Base-by-base conservation (phyloP, 2,888 invertebrate species). In the Pyrgus malvae region DNA sequence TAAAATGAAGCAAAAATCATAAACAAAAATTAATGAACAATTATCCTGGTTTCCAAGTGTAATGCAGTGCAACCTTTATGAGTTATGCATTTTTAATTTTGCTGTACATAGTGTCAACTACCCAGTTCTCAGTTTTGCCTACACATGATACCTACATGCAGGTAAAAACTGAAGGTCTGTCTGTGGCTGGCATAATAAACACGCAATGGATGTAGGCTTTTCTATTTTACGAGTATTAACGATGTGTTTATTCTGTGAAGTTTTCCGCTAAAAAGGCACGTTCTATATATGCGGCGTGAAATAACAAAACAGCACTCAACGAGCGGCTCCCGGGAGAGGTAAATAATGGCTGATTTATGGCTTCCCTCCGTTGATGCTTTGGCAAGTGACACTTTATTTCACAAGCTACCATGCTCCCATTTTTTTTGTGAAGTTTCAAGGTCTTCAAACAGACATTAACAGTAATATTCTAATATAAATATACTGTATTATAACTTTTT, bases 281-380 rank as follows among this genome's bases (percentile, higher is more conserved):
- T 7, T 25, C 21, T 48, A 25, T 11, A 37, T 14, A 23, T n/a
- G 25, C 16, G 14, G 35, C 16, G 16, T 17, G 27, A 27, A 38
- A 48, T 27, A 37, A 48, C 38, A 48, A 48, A 16, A 38, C 38
- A 38, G 12, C 38, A 38, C 48, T 48, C 48, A 38, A 38, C 48
- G 37, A 48, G 25, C 27, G 27, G 27, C 37, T 19, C 48, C 48
- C 16, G 37, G 48, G 48, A 27, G 27, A 48, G 27, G 38, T 48
- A 48, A 48, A 38, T 40, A 40, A 49, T 49, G 21, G 49, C 29
- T 38, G 48, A 48, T 48, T 48, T 40, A 48, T 29, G 38, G 6
- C 29, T 21, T 49, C 40, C 14, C 49, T 48, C 49, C 21, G 40
- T 48, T 40, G 38, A 40, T 48, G 37, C 27, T 19, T n/a, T 40